Evolutionary conservation across 2,113 vertebrate genomes (phyloP), one percentile per base, ranked within the genome.

Genomic region (Xiphophorus couchianus): DNA sequence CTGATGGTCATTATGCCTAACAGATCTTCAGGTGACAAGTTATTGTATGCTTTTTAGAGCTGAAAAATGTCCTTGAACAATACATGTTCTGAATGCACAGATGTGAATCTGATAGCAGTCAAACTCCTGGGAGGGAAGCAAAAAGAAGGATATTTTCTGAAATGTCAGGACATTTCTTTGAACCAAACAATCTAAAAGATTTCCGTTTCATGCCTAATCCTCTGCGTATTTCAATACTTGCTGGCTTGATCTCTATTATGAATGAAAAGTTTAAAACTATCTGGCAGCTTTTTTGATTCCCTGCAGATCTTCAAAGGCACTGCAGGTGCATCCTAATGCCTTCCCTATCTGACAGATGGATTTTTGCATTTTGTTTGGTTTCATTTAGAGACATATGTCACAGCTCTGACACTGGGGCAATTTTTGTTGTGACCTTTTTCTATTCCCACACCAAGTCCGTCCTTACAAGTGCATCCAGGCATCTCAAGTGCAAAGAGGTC

Each of bases 271-370:
- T 73, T 78, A 82, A 80, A 85, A 82, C 70, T 76, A 82, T 82
- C 65, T 86, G 79, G 72, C 60, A 42, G 76, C 42, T 79, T 71
- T 72, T 67, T 42, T 33, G 74, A 67, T 69, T 84, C 76, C 75
- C 80, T 33, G 62, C 22, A 71, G 81, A 69, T 78, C 63, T 66
- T 25, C 62, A 28, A 54, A 72, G 84, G 19, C 22, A 51, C 80
- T 82, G 82, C 74, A 82, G 87, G 76, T 87, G 76, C 69, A 79
- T 82, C 71, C 62, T 88, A 77, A 87, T 82, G 66, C 25, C 77
- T 77, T 73, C 51, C 69, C 37, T 76, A 33, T 82, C 75, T 80
- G 70, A 85, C 82, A 77, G 77, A 81, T 76, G 71, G 75, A 35
- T 74, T 74, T 83, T 78, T 78, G 62, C 62, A 71, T 76, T 84